phyloP scores from a whole-genome alignment of 2,113 vertebrate genomes.

The Calonectris borealis region DNA sequence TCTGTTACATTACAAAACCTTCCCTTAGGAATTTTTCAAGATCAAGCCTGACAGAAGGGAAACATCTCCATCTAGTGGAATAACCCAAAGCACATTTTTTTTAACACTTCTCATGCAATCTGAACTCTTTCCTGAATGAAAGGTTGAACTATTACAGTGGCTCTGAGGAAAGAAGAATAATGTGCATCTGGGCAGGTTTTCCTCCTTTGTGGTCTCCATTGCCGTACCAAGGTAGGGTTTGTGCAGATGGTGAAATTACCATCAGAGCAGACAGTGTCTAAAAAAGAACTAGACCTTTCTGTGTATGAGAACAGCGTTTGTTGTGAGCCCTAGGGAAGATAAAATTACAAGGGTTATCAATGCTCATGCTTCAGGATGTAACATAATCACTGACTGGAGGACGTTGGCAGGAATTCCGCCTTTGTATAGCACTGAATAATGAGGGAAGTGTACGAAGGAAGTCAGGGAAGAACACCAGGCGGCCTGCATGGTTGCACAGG shows the following conservation, averaged over 20 bases:
- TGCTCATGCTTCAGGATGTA: background rate
- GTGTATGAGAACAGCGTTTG: background rate
- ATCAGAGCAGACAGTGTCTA: background rate
- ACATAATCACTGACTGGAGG: background rate
- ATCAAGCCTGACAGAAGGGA: background rate
- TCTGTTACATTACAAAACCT: background rate
- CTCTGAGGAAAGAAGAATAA: background rate
- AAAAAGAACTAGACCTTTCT: background rate
- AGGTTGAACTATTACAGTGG: background rate
- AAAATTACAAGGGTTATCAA: conserved; percentile 19
- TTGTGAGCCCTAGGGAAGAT: background rate
- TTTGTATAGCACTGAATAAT: background rate
- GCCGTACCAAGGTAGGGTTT: background rate
- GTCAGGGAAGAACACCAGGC: too few relatives aligned
- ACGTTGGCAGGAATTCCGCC: background rate
- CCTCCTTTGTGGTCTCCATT: background rate
- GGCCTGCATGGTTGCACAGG: too few relatives aligned
- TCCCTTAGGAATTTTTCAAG: background rate
- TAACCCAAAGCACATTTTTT: background rate
- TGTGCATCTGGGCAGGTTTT: background rate
- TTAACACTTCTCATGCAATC: background rate
- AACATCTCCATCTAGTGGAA: conserved; percentile 62
- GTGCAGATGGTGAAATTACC: background rate
- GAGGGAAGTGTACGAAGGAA: background rate
- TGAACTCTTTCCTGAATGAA: background rate